These are phyloP conservation scores for Carettochelys insculpta DNA, from an alignment of 2,113 vertebrate species.

Conservation along the genomic window DNA sequence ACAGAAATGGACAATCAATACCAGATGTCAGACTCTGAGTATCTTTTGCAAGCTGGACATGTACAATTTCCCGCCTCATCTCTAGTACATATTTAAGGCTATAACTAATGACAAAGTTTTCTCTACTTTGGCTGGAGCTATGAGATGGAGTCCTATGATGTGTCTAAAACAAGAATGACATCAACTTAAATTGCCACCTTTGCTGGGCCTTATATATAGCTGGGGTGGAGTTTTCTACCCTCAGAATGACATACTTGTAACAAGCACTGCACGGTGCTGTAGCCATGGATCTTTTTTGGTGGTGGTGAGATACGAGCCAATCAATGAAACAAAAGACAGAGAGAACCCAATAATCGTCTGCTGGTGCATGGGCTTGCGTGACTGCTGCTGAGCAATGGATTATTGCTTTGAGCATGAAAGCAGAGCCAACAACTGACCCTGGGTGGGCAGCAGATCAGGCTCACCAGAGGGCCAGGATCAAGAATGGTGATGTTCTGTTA, in stretches of 20 bases:
- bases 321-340: neutral
- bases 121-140: accelerated
- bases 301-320: neutral
- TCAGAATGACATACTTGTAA: neutral
- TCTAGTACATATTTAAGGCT: neutral
- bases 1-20: neutral
- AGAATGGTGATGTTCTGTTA: neutral
- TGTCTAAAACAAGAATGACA: neutral
- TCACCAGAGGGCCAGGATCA: neutral
- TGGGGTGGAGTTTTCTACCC: neutral
- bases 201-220: neutral
- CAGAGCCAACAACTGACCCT: neutral
- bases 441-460: neutral
- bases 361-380: accelerated
- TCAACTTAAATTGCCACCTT: neutral
- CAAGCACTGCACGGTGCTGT: neutral
- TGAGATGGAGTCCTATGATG: neutral
- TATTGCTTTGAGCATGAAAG: neutral
- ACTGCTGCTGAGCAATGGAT: neutral
- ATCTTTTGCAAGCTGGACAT: neutral
- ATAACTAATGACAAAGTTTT: neutral
- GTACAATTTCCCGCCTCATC: neutral
- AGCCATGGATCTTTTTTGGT: neutral
- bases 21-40: neutral
- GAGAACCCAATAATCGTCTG: neutral